phyloP scores from a whole-genome alignment of 2,797 vertebrate species.

The Glyptemys insculpta region DNA sequence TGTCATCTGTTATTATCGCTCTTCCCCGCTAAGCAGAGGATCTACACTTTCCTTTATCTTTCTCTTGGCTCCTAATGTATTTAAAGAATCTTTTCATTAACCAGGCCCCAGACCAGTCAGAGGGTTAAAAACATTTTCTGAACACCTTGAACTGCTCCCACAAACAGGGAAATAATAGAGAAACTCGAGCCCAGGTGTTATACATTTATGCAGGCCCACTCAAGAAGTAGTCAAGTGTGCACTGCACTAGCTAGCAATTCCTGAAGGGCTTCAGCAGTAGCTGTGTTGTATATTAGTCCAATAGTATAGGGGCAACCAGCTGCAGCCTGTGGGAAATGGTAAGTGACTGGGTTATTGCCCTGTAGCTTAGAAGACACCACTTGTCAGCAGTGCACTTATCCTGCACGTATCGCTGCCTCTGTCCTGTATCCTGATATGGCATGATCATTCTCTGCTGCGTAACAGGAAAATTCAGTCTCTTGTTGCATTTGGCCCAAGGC shows the following conservation, averaged over 20 bases:
- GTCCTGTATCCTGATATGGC: background rate
- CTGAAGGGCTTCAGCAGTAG: background rate
- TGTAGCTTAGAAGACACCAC: background rate
- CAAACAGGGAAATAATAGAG: background rate
- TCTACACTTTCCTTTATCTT: background rate
- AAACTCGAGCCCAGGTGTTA: background rate
- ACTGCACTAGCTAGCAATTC: background rate
- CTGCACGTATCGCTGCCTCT: background rate
- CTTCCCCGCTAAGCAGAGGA: background rate
- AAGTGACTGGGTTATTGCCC: rapidly evolving
- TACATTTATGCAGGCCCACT: background rate
- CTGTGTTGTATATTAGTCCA: background rate
- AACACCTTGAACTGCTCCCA: background rate
- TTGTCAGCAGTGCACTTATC: background rate
- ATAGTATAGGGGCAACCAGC: background rate
- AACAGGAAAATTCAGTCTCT: background rate
- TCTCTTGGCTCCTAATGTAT: background rate
- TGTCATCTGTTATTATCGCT: background rate
- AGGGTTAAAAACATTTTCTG: background rate
- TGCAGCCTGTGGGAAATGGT: background rate
- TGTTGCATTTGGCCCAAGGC: rapidly evolving
- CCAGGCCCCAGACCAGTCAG: background rate
- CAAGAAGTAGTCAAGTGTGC: rapidly evolving
- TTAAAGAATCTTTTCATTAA: background rate
- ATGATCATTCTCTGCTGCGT: background rate